Evolutionary conservation across 2,888 invertebrate genomes (phyloP).

Genomic region (Harpalus rufipes): DNA sequence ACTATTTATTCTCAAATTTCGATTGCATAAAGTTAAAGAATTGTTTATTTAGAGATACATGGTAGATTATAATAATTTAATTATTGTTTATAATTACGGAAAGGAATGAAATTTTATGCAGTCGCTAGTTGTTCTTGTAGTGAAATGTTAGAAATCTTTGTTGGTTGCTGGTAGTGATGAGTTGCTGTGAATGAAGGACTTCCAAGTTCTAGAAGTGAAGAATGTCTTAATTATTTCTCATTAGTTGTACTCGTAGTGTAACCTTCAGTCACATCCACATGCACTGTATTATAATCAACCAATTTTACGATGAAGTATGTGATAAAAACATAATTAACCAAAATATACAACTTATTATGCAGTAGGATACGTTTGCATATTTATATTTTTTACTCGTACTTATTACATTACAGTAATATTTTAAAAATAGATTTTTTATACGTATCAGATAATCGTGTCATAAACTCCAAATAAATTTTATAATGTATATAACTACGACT

Average conservation of each 20-base stretch:
- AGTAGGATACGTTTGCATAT: constrained; percentile 24
- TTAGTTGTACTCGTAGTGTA: constrained; percentile 23
- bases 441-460: constrained; percentile 30
- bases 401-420: constrained; percentile 49
- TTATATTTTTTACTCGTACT: constrained; percentile 43
- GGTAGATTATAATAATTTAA: too few species aligned
- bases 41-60: too few species aligned
- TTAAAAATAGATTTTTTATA: constrained; percentile 36
- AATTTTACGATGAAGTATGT: constrained; percentile 31
- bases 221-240: constrained; percentile 35
- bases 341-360: constrained; percentile 29
- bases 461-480: constrained; percentile 31
- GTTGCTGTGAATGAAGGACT: constrained; percentile 20
- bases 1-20: not conserved
- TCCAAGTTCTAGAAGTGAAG: constrained; percentile 8
- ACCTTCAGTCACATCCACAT: constrained; percentile 29
- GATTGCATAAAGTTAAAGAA: not conserved
- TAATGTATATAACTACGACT: constrained; percentile 15
- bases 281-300: constrained; percentile 40
- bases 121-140: constrained; percentile 31
- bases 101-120: constrained; percentile 8
- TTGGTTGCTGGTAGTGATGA: constrained; percentile 36
- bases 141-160: constrained; percentile 38
- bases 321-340: constrained; percentile 33
- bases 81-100: too few species aligned